Conservation (phyloP, 2,113 vertebrate species). For the Neogale vison region DNA sequence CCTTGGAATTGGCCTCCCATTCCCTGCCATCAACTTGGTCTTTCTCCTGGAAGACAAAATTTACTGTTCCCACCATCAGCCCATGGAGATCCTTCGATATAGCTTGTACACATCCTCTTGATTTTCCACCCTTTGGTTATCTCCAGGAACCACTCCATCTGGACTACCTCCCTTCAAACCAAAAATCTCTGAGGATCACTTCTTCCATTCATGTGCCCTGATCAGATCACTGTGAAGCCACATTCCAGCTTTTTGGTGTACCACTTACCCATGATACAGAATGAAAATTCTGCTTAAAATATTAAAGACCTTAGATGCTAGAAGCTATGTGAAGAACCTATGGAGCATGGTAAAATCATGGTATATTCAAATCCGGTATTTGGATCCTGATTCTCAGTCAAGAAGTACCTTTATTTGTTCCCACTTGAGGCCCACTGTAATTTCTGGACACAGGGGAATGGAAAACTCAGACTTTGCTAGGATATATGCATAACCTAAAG, state of each 20-base stretch:
- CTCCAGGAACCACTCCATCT: neutral
- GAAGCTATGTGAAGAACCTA: neutral
- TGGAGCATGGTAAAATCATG: rapidly evolving
- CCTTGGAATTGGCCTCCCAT: neutral
- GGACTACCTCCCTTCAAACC: neutral
- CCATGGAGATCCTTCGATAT: neutral
- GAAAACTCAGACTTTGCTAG: neutral
- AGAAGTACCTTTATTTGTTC: neutral
- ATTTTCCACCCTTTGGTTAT: neutral
- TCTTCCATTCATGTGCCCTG: too few species aligned
- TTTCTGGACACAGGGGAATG: neutral
- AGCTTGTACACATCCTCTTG: neutral
- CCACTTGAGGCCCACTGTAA: neutral
- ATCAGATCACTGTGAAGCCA: neutral
- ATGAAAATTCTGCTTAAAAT: neutral
- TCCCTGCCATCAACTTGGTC: neutral
- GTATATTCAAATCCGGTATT: neutral
- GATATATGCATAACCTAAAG: neutral
- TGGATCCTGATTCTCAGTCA: neutral
- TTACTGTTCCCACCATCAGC: too few species aligned
- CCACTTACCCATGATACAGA: neutral
- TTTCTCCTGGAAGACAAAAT: neutral
- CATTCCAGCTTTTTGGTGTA: neutral
- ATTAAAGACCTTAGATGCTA: neutral
- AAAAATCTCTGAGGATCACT: neutral